Base-by-base conservation (phyloP, 2,797 vertebrate genomes). In the Sebastes itinus region DNA sequence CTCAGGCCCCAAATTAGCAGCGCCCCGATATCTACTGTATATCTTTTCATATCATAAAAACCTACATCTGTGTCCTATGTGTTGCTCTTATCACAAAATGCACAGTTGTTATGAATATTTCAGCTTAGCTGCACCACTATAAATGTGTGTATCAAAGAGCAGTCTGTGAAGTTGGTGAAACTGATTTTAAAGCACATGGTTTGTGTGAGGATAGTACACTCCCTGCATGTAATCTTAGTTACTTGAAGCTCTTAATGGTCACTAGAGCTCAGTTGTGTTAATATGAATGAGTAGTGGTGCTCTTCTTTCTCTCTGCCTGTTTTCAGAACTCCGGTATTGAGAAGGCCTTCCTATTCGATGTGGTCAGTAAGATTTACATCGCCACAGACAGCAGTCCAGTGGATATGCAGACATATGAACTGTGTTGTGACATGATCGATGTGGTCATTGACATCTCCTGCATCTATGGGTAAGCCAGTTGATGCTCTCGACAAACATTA, bases 361-460 rank as follows among this genome's bases (percentile, higher is more conserved):
- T 98, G 90, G 97, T 98, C 93, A 98, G 97, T 94, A 98, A 98
- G 94, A 98, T 98, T 89, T 98, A 97, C 91, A 97, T 98, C 64
- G 97, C 97, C 78, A 98, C 97, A 1, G 97, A 98, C 93, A 98
- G 97, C 84, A 96, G 96, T 76, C 97, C 97, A 0, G 97, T 98
- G 94, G 97, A 98, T 82, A 97, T 98, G 97, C 97, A 97, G 88
- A 97, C 97, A 0, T 98, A 98, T 0, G 97, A 98, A 79, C 95
- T 98, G 87, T 98, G 97, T 93, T 98, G 97, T 81, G 97, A 98
- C 86, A 97, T 98, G 97, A 98, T 98, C 66, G 97, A 98, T 64
- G 97, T 98, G 72, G 97, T 98, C 81, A 98, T 98, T 35, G 97
- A 98, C 91, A 97, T 98, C 94, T 98, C 97, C 69, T 97, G 97